A percentile compares a stretch with the other conserved stretches of the same genome.
These are phyloP conservation scores for Hypsopygia costalis DNA, from an alignment of 2,888 invertebrate genomes.

Conservation along the genomic window DNA sequence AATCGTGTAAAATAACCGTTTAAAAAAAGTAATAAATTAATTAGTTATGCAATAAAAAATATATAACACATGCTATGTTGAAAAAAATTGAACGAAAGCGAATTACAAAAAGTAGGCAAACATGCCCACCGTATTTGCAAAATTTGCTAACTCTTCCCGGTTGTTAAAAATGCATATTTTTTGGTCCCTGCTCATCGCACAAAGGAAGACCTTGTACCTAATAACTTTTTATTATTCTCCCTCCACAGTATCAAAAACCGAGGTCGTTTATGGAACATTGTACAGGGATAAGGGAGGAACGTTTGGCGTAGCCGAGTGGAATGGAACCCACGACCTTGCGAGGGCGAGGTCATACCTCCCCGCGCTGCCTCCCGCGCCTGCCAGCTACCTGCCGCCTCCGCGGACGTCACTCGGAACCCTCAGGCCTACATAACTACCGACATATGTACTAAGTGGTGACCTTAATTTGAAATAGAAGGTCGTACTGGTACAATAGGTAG, in stretches of 20 bases:
- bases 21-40: no score
- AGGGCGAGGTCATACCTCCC: slow-evolving; percentile 63
- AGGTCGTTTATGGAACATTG: slow-evolving; percentile 51
- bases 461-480: slow-evolving; percentile 28
- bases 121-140: no score
- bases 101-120: no score
- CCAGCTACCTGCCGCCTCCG: slow-evolving; percentile 47
- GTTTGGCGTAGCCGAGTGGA: slow-evolving; percentile 58
- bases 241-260: slow-evolving; percentile 26
- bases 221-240: slow-evolving; percentile 8
- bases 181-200: neutral
- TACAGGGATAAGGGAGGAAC: slow-evolving; percentile 37
- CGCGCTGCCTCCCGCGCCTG: slow-evolving; percentile 31
- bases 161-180: neutral
- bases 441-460: slow-evolving; percentile 25
- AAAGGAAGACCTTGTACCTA: slow-evolving; percentile 8
- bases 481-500: slow-evolving; percentile 19
- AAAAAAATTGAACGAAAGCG: no score
- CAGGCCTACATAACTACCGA: slow-evolving; percentile 26
- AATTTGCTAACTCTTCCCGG: no score
- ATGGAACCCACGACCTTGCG: slow-evolving; percentile 67
- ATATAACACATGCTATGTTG: no score
- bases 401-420: slow-evolving; percentile 53
- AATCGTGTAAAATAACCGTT: no score
- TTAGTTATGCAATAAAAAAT: no score